Conservation (phyloP, 2,797 vertebrate species). For the Phrynocephalus forsythii region DNA sequence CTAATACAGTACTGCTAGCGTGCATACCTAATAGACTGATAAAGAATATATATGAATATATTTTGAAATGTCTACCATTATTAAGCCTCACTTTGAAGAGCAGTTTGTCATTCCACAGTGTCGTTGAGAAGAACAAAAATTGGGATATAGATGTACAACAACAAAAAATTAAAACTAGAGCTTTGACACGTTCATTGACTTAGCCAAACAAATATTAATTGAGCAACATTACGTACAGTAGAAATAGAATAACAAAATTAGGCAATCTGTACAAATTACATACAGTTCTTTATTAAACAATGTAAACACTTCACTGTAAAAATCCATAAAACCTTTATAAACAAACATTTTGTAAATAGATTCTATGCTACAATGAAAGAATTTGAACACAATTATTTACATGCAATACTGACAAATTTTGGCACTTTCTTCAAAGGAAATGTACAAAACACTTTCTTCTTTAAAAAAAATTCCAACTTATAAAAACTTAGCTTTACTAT, state of each 20-base stretch:
- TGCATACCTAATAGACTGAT: background rate
- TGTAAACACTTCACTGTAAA: slow-evolving; percentile 97
- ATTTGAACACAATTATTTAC: slow-evolving; percentile 92
- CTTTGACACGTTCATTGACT: background rate
- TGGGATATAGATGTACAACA: background rate
- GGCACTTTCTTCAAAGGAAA: slow-evolving; percentile 92
- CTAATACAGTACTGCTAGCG: background rate
- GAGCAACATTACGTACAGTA: slow-evolving; percentile 40
- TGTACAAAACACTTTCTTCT: slow-evolving; percentile 83
- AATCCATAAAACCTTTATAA: slow-evolving; percentile 90
- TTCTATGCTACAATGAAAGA: slow-evolving; percentile 88
- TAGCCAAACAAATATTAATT: slow-evolving; percentile 7
- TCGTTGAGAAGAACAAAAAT: background rate
- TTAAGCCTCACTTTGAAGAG: background rate
- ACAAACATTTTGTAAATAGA: slow-evolving; percentile 89
- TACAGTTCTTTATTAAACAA: slow-evolving; percentile 95
- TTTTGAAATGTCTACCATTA: background rate
- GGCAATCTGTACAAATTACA: slow-evolving; percentile 85
- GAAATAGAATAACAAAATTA: slow-evolving; percentile 76
- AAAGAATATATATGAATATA: background rate
- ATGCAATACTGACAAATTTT: slow-evolving; percentile 92
- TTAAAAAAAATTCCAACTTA: slow-evolving; percentile 83
- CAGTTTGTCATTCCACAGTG: background rate
- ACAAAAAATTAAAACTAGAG: background rate
- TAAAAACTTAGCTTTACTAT: slow-evolving; percentile 84